These are phyloP conservation scores for Pao palembangensis DNA, from an alignment of 2,113 vertebrate genomes.

Conservation along the genomic window DNA sequence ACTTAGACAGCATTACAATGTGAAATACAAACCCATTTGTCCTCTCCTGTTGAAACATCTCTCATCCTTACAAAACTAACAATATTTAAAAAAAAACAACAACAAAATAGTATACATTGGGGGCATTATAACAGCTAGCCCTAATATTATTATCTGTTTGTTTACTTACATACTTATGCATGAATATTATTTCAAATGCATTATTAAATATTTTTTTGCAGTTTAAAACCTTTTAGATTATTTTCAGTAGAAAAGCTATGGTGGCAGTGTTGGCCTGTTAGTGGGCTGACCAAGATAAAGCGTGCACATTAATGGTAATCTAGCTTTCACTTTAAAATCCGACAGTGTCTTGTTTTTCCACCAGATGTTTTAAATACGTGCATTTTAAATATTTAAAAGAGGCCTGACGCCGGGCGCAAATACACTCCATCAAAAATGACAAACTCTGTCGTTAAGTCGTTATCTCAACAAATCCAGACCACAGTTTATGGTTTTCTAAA, in stretches of 20 bases:
- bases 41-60: not conserved
- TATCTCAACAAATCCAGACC: conserved; percentile 11
- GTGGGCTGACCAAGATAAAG: conserved; percentile 42
- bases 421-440: conserved; percentile 29
- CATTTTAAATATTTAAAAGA: conserved; percentile 39
- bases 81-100: too few species aligned
- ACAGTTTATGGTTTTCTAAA: conserved; percentile 33
- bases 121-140: too few species aligned
- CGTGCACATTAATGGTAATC: conserved; percentile 43
- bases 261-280: conserved; percentile 31
- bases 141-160: too few species aligned
- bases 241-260: not conserved
- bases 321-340: conserved; percentile 16
- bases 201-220: not conserved
- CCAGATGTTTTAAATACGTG: conserved; percentile 28
- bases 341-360: conserved; percentile 3
- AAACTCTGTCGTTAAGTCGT: conserved; percentile 35
- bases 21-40: not conserved
- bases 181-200: not conserved
- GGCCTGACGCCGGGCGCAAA: conserved; percentile 14
- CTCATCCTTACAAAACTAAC: not conserved
- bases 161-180: too few species aligned
- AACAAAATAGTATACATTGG: too few species aligned
- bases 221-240: not conserved
- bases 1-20: not conserved